phyloP scores from a whole-genome alignment of 2,888 invertebrate species.

The Zele albiditarsus region DNA sequence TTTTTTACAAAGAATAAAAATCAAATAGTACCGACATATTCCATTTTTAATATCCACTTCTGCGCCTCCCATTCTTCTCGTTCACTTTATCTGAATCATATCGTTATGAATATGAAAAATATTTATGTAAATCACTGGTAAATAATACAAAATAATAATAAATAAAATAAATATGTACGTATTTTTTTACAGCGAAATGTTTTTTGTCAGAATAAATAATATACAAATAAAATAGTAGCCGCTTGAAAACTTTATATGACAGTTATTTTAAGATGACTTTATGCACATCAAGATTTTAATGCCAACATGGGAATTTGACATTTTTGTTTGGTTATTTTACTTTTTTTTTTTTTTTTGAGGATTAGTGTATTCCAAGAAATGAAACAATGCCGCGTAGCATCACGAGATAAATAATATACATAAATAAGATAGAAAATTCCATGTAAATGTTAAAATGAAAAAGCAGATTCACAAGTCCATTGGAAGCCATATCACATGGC shows the following conservation, averaged over 20 bases:
- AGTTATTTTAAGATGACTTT: constrained; percentile 3
- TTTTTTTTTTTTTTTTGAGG: background rate
- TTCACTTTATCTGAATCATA: background rate
- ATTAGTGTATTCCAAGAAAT: background rate
- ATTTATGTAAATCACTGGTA: background rate
- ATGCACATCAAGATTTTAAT: background rate
- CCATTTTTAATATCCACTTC: background rate
- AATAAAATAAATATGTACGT: no score
- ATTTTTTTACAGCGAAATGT: no score
- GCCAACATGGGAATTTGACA: background rate
- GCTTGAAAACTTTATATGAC: background rate
- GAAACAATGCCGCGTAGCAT: background rate
- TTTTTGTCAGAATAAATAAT: background rate
- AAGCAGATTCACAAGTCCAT: background rate
- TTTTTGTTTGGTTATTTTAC: background rate
- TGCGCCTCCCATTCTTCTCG: background rate
- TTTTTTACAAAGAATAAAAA: background rate
- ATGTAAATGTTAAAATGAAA: background rate
- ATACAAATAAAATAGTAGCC: background rate
- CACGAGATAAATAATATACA: background rate
- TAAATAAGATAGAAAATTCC: background rate
- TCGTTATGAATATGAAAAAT: background rate
- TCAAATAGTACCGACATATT: background rate
- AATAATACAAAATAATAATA: background rate
- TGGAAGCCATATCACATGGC: background rate